Percentiles rank a stretch among this genome's conserved stretches.
Evolutionary conservation across 2,888 invertebrate species (phyloP).

Genomic region (Drosophila picticornis): DNA sequence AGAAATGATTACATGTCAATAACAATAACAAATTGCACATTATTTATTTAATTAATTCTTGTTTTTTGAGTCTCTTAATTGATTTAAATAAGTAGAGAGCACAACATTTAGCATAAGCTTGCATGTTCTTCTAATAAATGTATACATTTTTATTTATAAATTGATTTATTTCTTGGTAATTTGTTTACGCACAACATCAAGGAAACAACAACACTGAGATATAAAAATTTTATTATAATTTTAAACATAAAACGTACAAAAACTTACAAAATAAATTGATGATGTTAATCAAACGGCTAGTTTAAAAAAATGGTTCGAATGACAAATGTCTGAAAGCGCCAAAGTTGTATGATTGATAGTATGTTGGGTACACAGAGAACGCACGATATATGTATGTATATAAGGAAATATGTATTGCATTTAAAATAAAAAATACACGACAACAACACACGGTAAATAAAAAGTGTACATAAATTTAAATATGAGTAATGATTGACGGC

Average conservation of each 20-base stretch:
- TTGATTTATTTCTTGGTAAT: slow-evolving; percentile 28
- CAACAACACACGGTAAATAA: slow-evolving; percentile 47
- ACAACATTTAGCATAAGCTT: slow-evolving; percentile 61
- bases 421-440: slow-evolving; percentile 34
- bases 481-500: neutral
- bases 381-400: slow-evolving; percentile 24
- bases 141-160: slow-evolving; percentile 19
- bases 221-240: slow-evolving; percentile 64
- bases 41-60: slow-evolving; percentile 17
- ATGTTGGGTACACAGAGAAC: slow-evolving; percentile 15
- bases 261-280: slow-evolving; percentile 10
- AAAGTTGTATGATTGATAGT: slow-evolving; percentile 38
- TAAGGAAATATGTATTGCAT: slow-evolving; percentile 30
- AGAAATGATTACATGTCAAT: slow-evolving; percentile 64
- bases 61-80: slow-evolving; percentile 31
- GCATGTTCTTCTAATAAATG: slow-evolving; percentile 40
- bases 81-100: slow-evolving; percentile 40
- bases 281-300: slow-evolving; percentile 38
- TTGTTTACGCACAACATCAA: slow-evolving; percentile 80
- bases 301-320: slow-evolving; percentile 16
- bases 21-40: slow-evolving; percentile 52
- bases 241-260: slow-evolving; percentile 34
- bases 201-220: slow-evolving; percentile 82
- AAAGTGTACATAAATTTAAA: slow-evolving; percentile 15
- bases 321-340: slow-evolving; percentile 48